Base-by-base conservation (phyloP, 1,140 invertebrate genomes). In the Dendrolimus punctatus region DNA sequence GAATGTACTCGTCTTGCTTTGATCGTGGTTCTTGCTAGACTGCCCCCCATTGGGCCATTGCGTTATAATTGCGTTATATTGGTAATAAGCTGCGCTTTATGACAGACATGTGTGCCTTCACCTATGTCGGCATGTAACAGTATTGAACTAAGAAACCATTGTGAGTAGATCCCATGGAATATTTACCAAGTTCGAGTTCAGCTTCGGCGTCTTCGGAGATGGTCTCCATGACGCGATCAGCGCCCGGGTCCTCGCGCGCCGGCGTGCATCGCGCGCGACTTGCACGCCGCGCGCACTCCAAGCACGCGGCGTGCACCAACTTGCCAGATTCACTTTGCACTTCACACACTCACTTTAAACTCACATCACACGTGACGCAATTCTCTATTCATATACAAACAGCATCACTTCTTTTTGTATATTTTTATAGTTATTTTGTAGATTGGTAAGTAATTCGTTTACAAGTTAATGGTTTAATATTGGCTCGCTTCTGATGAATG, bases 131-230 rank as follows among this genome's bases (percentile, higher is more conserved):
- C n/a, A n/a, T n/a, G n/a, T n/a, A n/a, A n/a, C n/a, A n/a, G n/a
- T n/a, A n/a, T n/a, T n/a, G n/a, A n/a, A n/a, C n/a, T n/a, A n/a
- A n/a, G n/a, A n/a, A n/a, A n/a, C n/a, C n/a, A n/a, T n/a, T n/a
- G n/a, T n/a, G n/a, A n/a, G n/a, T n/a, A 10, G 8, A 37, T 39
- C n/a, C 5, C 8, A n/a, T 42, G 6, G 44, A 55, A 54, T 52
- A 78, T 68, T 89, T 87, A 91, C 90, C 90, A 75, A 91, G 87
- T 85, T 91, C 90, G 80, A 90, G 88, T 75, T 91, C 90, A 53
- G 87, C 87, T 66, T 91, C 90, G 49, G 88, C 88, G 77, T 91
- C 90, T 73, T 91, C 90, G 47, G 88, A 88, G 71, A 91, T 91
- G 55, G 90, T 91, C 88, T 91, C 90, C 90, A 91, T 91, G 76